phyloP scores from a whole-genome alignment of 2,888 invertebrate species.

The Lasioglossum oenotherae region DNA sequence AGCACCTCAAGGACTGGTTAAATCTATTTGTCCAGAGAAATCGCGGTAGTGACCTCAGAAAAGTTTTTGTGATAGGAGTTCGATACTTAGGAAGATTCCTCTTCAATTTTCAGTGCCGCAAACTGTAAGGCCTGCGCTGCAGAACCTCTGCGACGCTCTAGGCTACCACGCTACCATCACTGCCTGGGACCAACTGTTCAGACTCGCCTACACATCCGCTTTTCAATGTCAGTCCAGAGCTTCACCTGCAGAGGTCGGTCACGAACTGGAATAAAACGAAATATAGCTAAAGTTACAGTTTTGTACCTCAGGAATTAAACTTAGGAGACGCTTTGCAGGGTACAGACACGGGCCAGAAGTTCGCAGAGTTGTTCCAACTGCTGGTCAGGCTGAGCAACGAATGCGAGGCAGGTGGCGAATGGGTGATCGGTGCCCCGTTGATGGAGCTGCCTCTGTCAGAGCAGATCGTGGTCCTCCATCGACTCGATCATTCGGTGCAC shows the following conservation, averaged over 20 bases:
- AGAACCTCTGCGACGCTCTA: conserved; percentile 91
- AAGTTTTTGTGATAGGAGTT: not conserved
- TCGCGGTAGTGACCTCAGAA: conserved; percentile 61
- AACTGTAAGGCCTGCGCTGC: conserved; percentile 89
- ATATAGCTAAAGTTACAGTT: not conserved
- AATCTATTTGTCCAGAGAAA: conserved; percentile 77
- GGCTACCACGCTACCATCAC: conserved; percentile 92
- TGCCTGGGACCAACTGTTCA: conserved; percentile 91
- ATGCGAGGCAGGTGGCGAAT: conserved; percentile 90
- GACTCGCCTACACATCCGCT: conserved; percentile 85
- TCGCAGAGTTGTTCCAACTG: conserved; percentile 89
- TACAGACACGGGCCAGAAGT: conserved; percentile 87
- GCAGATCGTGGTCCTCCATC: conserved; percentile 92
- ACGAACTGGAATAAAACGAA: not conserved
- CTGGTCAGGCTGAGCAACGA: conserved; percentile 90
- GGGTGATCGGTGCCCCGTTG: conserved; percentile 90
- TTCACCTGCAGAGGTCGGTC: conserved; percentile 72
- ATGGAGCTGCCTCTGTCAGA: conserved; percentile 92
- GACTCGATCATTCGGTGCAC: conserved; percentile 92
- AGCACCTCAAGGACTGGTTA: conserved; percentile 80
- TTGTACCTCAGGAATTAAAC: not conserved
- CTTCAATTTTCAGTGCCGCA: conserved; percentile 86
- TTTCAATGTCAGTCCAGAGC: conserved; percentile 79
- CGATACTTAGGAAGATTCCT: conserved; percentile 75
- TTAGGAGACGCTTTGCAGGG: conserved; percentile 81